These are phyloP conservation scores for Chromis chromis DNA, from an alignment of 2,797 vertebrate genomes.

Conservation along the genomic window DNA sequence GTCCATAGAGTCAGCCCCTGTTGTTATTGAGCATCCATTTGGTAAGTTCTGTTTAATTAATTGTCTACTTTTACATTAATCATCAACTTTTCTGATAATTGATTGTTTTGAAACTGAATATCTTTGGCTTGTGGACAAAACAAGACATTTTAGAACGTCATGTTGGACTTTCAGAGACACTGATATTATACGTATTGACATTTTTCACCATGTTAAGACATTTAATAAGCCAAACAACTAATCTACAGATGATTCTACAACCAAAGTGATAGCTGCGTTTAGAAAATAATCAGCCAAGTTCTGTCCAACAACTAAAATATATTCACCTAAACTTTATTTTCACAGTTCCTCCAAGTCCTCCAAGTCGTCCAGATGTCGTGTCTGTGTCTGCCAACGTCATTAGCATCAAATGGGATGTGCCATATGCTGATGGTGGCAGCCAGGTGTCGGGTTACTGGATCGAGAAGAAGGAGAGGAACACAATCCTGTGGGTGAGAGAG, in stretches of 20 bases:
- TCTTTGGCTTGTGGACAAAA: no score
- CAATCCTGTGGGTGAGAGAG: constrained; percentile 98
- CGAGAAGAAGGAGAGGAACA: constrained; percentile 99
- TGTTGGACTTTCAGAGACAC: no score
- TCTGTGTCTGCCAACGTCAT: constrained; percentile 91
- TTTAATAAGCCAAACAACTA: no score
- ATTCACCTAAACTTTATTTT: constrained; percentile 7
- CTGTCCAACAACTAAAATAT: not conserved
- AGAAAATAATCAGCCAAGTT: no score
- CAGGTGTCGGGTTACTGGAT: constrained; percentile 97
- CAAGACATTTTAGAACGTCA: no score
- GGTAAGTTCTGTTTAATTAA: no score
- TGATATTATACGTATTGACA: no score
- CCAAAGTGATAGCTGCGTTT: no score
- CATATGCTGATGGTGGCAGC: constrained; percentile 97
- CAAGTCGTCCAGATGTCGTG: constrained; percentile 93
- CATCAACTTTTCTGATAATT: not conserved
- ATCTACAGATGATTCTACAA: no score
- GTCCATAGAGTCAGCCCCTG: constrained; percentile 91
- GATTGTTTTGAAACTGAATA: not conserved
- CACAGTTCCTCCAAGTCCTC: constrained; percentile 95
- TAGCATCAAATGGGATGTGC: constrained; percentile 95
- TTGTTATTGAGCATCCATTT: constrained; percentile 98
- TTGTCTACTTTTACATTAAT: no score
- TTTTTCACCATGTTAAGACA: no score